Percentiles rank a stretch among this genome's conserved stretches.
Evolutionary conservation across 2,113 vertebrate species (phyloP).

Genomic region (Silurus asotus): DNA sequence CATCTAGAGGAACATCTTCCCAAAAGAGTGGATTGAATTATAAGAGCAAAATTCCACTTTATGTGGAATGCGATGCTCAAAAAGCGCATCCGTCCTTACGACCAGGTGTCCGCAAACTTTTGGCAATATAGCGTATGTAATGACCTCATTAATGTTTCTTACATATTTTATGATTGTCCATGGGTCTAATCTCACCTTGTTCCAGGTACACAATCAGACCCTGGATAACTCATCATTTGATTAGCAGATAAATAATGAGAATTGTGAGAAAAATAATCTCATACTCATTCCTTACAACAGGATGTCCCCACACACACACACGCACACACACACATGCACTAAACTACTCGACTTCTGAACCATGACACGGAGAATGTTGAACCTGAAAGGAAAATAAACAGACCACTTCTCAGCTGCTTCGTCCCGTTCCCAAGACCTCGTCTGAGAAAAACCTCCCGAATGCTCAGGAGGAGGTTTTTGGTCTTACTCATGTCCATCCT

Average conservation of each 20-base stretch:
- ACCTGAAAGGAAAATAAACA: slow-evolving; percentile 62
- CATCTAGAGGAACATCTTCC: no score
- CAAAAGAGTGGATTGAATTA: no score
- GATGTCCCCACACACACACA: background rate
- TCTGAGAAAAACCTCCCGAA: slow-evolving; percentile 85
- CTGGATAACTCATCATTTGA: no score
- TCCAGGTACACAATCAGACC: no score
- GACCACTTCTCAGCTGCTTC: slow-evolving; percentile 74
- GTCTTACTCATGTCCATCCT: slow-evolving; percentile 88
- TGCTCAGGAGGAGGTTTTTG: slow-evolving; percentile 72
- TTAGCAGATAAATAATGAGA: background rate
- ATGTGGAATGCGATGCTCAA: no score
- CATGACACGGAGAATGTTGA: slow-evolving; percentile 61
- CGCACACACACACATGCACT: slow-evolving; percentile 5
- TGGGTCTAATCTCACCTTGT: no score
- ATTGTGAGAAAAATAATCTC: background rate
- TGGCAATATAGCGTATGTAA: no score
- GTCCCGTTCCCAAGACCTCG: slow-evolving; percentile 80
- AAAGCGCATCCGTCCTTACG: no score
- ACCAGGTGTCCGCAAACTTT: no score
- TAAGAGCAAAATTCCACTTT: no score
- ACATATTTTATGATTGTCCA: no score
- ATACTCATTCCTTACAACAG: background rate
- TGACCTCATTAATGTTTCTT: no score
- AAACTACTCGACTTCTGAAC: slow-evolving; percentile 38